Evolutionary conservation across 2,888 invertebrate species (phyloP), one percentile per base, ranked within the genome.

Genomic region (Sphaerophoria taeniata): DNA sequence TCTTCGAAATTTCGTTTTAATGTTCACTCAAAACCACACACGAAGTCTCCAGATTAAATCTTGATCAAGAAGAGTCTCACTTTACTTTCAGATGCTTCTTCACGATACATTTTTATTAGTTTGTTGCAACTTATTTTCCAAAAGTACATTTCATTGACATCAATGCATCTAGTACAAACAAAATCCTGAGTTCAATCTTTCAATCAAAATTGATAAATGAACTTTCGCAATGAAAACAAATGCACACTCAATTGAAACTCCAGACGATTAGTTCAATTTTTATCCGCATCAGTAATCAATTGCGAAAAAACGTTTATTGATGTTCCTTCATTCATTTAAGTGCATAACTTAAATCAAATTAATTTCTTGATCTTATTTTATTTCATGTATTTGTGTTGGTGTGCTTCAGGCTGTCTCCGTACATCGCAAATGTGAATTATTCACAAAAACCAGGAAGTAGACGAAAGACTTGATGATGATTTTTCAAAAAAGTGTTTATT

Each of bases 401-500:
- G 14, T 14, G 3, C 6, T 6, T 6, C 1, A 58, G 24, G 63
- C 14, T 63, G n/a, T 24, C 24, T 24, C 2, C 2, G 24, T 24
- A 24, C 24, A 24, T 24, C 24, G 24, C 24, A 24, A 24, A 24
- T 24, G 24, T 43, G 43, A 43, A 43, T 39, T 58, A 58, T 75
- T 39, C 36, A 39, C 56, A 34, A 58, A 43, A 70, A 77, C 77
- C 70, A 77, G 77, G 77, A 77, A 77, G 77, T 63, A 36, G n/a
- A 11, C 56, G 24, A 45, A 31, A 61, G 53, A 70, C 55, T 55
- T 63, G 70, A 63, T 55, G 61, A 45, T 24, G 31, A 55, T 33
- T 47, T 63, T 47, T 12, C 12, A 7, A 6, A 24, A 61, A 63
- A 77, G 61, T 77, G 60, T 69, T 53, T 33, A 69, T 51, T 75